These are phyloP conservation scores for Hiodon tergisus DNA, from an alignment of 2,113 vertebrate genomes.

Conservation along the genomic window DNA sequence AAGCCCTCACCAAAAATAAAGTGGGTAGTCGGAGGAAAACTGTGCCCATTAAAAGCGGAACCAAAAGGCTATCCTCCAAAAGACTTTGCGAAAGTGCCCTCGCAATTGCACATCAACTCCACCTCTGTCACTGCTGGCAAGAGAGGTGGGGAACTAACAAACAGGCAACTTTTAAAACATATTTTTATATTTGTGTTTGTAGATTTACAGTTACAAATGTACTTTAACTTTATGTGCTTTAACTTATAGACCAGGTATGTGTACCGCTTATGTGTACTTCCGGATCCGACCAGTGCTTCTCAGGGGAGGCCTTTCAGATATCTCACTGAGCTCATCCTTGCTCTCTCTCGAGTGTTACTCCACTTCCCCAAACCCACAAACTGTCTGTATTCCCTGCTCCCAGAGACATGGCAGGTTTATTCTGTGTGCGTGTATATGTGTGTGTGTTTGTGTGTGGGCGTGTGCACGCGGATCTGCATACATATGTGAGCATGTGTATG, in stretches of 20 bases:
- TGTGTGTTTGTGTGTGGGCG: slow-evolving; percentile 25
- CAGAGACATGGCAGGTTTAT: background rate
- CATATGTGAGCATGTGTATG: slow-evolving; percentile 11
- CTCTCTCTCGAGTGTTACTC: background rate
- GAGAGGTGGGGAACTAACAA: slow-evolving; percentile 5
- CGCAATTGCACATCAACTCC: background rate
- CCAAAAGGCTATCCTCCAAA: slow-evolving; percentile 58
- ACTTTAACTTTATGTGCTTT: background rate
- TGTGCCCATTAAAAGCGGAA: slow-evolving; percentile 38
- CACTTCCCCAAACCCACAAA: slow-evolving; percentile 9
- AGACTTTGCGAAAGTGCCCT: background rate
- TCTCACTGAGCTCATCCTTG: background rate
- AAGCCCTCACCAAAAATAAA: background rate
- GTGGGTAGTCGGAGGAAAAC: background rate
- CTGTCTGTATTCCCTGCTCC: background rate
- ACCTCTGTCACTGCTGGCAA: too few relatives aligned
- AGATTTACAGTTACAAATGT: background rate
- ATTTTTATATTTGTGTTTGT: slow-evolving; percentile 5
- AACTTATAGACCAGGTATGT: background rate
- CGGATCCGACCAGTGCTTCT: background rate
- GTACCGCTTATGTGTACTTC: background rate
- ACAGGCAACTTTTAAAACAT: too few relatives aligned
- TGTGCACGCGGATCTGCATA: background rate
- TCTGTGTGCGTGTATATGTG: slow-evolving; percentile 22
- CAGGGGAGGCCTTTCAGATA: background rate